These are phyloP conservation scores for Ctenopoma multispine DNA, from an alignment of 2,797 vertebrate genomes.

Conservation along the genomic window DNA sequence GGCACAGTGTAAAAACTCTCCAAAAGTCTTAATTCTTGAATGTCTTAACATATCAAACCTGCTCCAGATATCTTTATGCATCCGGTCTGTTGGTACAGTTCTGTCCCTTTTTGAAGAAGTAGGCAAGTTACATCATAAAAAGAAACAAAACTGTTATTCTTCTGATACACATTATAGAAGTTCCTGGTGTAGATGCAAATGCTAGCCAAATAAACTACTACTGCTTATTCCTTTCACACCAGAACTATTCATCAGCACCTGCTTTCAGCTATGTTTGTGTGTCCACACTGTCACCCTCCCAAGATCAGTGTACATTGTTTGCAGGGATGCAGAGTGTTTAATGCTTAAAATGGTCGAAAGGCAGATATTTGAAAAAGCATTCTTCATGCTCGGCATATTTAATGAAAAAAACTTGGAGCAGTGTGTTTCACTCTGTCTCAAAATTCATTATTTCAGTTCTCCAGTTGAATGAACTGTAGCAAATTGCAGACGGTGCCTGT, in stretches of 20 bases:
- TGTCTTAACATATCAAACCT: not conserved
- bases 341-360: not conserved
- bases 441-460: constrained; percentile 55
- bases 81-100: not conserved
- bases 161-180: not conserved
- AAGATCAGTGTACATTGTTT: constrained; percentile 17
- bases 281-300: constrained; percentile 18
- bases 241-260: constrained; percentile 28
- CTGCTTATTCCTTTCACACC: constrained; percentile 22
- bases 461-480: constrained; percentile 56
- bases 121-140: not conserved
- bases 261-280: constrained; percentile 21
- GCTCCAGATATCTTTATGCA: not conserved
- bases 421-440: constrained; percentile 25
- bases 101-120: not conserved
- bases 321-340: constrained; percentile 24
- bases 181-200: constrained; percentile 38
- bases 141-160: not conserved
- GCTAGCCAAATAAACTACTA: constrained; percentile 23
- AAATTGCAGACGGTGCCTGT: constrained; percentile 55
- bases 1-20: not conserved
- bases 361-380: constrained; percentile 18
- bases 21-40: not conserved
- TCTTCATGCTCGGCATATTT: constrained; percentile 42
- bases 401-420: constrained; percentile 3